Evolutionary conservation across 1,140 invertebrate species (phyloP), one percentile per base, ranked within the genome.

Genomic region (Ceratosolen solmsi): DNA sequence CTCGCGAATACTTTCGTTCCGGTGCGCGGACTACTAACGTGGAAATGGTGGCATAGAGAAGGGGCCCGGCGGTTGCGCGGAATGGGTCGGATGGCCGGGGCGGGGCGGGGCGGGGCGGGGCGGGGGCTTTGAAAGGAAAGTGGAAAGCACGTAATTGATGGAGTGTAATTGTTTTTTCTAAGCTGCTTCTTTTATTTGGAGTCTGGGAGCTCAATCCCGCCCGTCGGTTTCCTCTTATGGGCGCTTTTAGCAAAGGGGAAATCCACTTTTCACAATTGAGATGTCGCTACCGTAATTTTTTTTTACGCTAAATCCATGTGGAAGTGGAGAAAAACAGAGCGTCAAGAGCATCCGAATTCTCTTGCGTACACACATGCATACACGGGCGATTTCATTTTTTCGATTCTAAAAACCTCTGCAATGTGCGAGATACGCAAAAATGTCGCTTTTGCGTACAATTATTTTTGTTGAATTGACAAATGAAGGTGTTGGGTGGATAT

Each of bases 161-260:
- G 63, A 68, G 63, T 38, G 63, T 68, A 68, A 68, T 68, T 68
- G 63, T 68, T 68, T 68, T 68, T 68, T 68, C 63, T 68, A 68
- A 68, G 63, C 63, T 68, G 22, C 63, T 38, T 54, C 30, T 30
- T 65, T 11, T 36, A 36, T 36, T 33, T 36, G 60, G 60, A 33
- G 0, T 36, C 36, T 38, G 33, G 33, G 20, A 30, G 33, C 27
- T 68, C 63, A 68, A 68, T 68, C 33, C 63, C 22, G 30, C 63
- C 1, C 33, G 33, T 68, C 63, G 17, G 0, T 3, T 38, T 68
- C 63, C 63, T 68, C 33, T 13, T 38, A 2, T 7, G 33, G 33
- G 15, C 33, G 33, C 63, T 17, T 15, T n/a, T 68, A 17, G 9
- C 63, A 7, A 20, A 36, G 33, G 63, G 36, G 7, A 68, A 68